These are phyloP conservation scores for Drosophila ficusphila DNA, from an alignment of 1,140 invertebrate genomes.

Conservation along the genomic window DNA sequence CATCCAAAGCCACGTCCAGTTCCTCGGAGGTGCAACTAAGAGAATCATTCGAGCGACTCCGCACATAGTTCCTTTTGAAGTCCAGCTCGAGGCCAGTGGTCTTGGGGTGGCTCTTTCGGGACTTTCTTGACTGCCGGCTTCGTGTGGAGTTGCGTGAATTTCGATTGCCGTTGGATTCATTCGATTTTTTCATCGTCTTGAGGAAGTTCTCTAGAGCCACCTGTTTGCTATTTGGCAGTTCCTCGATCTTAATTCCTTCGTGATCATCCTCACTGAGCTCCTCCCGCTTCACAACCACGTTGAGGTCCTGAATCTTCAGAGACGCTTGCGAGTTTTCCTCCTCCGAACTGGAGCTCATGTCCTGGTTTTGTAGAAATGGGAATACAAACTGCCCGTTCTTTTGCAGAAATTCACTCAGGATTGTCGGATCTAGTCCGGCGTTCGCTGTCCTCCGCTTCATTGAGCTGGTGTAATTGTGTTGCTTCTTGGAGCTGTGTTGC, in stretches of 20 bases:
- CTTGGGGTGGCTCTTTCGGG: constrained; percentile 52
- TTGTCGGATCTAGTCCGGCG: constrained; percentile 85
- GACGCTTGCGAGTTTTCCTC: constrained; percentile 86
- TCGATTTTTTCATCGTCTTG: constrained; percentile 75
- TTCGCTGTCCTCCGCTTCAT: constrained; percentile 86
- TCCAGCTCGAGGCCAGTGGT: constrained; percentile 31
- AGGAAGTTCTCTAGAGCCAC: constrained; percentile 70
- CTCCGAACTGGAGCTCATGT: constrained; percentile 85
- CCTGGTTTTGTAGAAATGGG: constrained; percentile 85
- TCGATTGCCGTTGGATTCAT: constrained; percentile 68
- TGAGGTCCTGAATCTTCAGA: constrained; percentile 85
- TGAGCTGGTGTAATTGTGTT: constrained; percentile 39
- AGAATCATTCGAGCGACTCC: constrained; percentile 52
- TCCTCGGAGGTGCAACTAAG: constrained; percentile 63
- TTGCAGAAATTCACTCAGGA: constrained; percentile 85
- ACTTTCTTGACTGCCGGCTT: constrained; percentile 68
- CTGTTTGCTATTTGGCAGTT: constrained; percentile 66
- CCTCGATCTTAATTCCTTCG: constrained; percentile 54
- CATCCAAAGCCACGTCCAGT: constrained; percentile 56
- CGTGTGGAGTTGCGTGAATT: constrained; percentile 70
- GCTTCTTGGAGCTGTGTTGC: constrained; percentile 81
- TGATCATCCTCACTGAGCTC: constrained; percentile 84
- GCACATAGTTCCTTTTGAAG: constrained; percentile 57
- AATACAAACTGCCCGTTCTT: constrained; percentile 86
- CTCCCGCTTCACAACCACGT: constrained; percentile 85